Evolutionary conservation across 2,113 vertebrate genomes (phyloP), one percentile per base, ranked within the genome.

Genomic region (Heteronetta atricapilla): DNA sequence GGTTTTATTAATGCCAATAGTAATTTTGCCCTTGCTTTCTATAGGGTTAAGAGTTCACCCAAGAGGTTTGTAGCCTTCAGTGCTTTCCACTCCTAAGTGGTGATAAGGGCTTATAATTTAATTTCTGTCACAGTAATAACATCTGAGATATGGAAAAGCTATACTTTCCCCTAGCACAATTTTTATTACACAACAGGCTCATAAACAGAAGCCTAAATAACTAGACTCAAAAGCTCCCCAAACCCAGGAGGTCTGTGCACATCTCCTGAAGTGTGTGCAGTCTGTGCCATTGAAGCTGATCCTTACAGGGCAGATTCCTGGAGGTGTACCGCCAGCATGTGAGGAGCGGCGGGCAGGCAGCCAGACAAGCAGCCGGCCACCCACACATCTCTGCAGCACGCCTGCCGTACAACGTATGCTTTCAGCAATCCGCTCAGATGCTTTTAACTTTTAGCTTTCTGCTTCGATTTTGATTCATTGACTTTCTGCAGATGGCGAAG

Each of bases 311-410:
- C 38, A 59, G 40, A 82, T 88, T 50, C 56, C 88, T 10, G 79
- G 88, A 87, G 63, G 86, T 56, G 75, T 66, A 52, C 38, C 7
- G 23, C 77, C 36, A 12, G 76, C 13, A 18, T 80, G 79, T 8
- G 52, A 88, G 82, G 90, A 78, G 79, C 31, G 46, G 60, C 33
- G 36, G 91, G 79, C 88, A 93, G 75, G 88, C 85, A 84, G 82
- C 34, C 93, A 91, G 34, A 2, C 85, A 94, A 68, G n/a, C 82
- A 93, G 86, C 64, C 89, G 14, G 86, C 88, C 92, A 38, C 95
- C 96, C 95, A 96, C 96, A 85, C 93, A 40, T 20, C 18, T 10
- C 92, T 84, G 95, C 94, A 92, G 86, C 72, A 10, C 10, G 94
- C 73, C 88, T 96, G 92, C 90, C 11, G 10, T 83, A 64, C 79